These are phyloP conservation scores for Itoplectis maculator DNA, from an alignment of 2,888 invertebrate genomes.

Conservation along the genomic window DNA sequence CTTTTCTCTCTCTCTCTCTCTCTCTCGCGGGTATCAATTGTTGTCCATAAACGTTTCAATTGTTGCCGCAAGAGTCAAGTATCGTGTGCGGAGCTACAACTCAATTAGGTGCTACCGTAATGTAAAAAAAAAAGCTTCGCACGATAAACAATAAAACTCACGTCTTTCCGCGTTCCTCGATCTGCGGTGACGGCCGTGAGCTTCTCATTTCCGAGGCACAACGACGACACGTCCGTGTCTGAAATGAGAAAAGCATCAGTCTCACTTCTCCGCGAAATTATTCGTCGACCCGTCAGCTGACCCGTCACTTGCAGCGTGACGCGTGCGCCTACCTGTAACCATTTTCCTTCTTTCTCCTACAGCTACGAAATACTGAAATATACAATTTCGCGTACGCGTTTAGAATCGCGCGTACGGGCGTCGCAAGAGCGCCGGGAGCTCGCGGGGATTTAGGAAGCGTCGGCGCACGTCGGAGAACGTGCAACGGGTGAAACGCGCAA, in stretches of 20 bases:
- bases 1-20: no score
- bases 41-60: constrained; percentile 14
- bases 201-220: constrained; percentile 67
- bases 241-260: constrained; percentile 38
- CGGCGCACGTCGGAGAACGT: neutral
- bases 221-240: constrained; percentile 71
- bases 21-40: constrained; percentile 13
- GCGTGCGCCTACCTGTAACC: constrained; percentile 51
- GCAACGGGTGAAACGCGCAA: neutral
- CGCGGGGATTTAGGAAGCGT: neutral
- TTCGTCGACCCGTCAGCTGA: neutral
- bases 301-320: neutral
- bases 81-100: neutral
- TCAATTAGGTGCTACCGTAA: neutral
- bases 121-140: no score
- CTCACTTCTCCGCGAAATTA: neutral
- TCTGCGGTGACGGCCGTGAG: constrained; percentile 58
- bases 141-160: constrained; percentile 42
- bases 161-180: constrained; percentile 50
- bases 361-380: constrained; percentile 8
- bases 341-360: constrained; percentile 19
- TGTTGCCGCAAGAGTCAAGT: neutral
- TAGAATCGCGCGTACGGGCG: neutral
- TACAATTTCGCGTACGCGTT: neutral
- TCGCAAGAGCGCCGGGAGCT: neutral